Evolutionary conservation across 2,888 invertebrate genomes (phyloP), one percentile per base, ranked within the genome.

Genomic region (Tetragonula carbonaria): DNA sequence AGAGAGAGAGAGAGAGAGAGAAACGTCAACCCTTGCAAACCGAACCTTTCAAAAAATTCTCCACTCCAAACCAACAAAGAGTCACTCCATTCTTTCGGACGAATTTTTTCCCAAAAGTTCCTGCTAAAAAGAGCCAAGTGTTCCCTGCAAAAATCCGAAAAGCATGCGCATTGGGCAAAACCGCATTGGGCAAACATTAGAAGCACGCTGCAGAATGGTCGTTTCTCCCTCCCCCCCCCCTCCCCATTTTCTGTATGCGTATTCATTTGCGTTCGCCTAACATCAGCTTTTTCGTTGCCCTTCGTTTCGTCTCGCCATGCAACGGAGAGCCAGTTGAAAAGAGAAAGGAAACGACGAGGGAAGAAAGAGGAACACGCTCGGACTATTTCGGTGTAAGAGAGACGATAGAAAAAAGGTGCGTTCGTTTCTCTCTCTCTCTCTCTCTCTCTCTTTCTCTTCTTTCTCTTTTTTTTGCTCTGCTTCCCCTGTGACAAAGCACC

Each of bases 211-310:
- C 63, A 70, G 82, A 74, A 65, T 70, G 63, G 77, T 62, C 59
- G 63, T 70, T 62, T 59, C 77, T 73, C 65, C 80, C 65, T 63
- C 38, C 38, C 38, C 8, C n/a, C 8, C 8, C 45, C 45, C 38
- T 8, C 38, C 8, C 38, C 45, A 8, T 45, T 11, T 45, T 45
- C 45, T 23, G 67, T 21, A 72, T 65, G 78, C 68, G 78, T 45
- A 77, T 84, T 87, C 83, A 87, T 87, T 86, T 87, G 86, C 86
- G 86, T 86, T 83, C 74, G 74, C 77, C 86, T 86, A 86, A 84
- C 87, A 78, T 87, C 86, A 80, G 86, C 84, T 83, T 86, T 87
- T 80, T 87, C 81, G 82, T 82, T 71, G 84, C 71, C 80, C 86
- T 72, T 74, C 75, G 79, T 80, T 80, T 75, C 80, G 28, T 28